Evolutionary conservation across 2,888 invertebrate genomes (phyloP), one percentile per base, ranked within the genome.

Genomic region (Drosophila pseudotakahashii): DNA sequence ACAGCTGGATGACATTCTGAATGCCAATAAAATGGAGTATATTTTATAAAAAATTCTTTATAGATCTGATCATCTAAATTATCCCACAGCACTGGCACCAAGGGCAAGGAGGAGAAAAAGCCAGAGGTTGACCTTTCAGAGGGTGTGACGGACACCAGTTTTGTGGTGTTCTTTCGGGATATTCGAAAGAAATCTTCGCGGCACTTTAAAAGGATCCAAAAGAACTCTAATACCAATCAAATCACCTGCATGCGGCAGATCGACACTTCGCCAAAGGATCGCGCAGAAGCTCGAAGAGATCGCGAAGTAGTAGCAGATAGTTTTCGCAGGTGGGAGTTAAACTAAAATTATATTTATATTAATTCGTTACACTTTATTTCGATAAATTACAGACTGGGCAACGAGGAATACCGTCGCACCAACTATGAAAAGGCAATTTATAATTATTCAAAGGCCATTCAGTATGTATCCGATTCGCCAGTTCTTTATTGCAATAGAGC

Each of bases 231-330:
- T 3, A 14, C 59, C 23, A 68, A 67, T 37, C 60, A 66, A 44
- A 66, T 76, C 42, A 45, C 75, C 3, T 68, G 60, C n/a, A 76
- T 78, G 80, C 66, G 64, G 0, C 81, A 85, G 19, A 68, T 85
- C 2, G 76, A 78, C 11, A 39, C 42, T 0, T 51, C 6, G 0
- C 23, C 10, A 0, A 45, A 39, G n/a, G 23, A 60, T 0, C 78
- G 72, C 0, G 9, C 0, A 0, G n/a, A n/a, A 2, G 72, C 70
- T 3, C 63, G 61, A 0, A 1, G 1, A 0, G 66, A 82, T n/a
- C 78, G 80, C 6, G 10, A 61, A 0, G 3, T 6, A 2, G 39
- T 72, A 0, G 85, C 81, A 2, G 75, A 54, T 1, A 78, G 61
- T 37, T 82, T 61, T 44, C 78, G 86, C 45, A 75, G 68, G 81